phyloP scores from a whole-genome alignment of 23 tunicate genomes.

The Corella eumyota region DNA sequence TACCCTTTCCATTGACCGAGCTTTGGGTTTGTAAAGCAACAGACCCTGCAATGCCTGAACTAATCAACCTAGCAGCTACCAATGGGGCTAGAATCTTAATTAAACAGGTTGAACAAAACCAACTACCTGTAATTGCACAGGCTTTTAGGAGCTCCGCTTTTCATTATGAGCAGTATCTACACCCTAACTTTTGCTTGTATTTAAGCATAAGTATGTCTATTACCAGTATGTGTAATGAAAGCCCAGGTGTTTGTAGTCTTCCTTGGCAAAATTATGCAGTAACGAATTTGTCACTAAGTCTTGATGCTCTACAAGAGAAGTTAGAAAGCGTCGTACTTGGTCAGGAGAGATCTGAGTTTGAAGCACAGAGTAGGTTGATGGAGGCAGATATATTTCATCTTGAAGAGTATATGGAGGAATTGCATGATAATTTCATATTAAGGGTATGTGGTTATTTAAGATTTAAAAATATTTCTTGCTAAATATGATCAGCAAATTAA shows the following conservation, averaged over 20 bases:
- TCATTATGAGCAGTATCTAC: neutral
- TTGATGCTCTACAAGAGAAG: constrained; percentile 28
- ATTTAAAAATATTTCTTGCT: too few relatives aligned
- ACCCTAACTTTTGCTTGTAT: constrained; percentile 44
- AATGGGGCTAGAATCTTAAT: constrained; percentile 32
- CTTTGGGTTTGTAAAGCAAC: constrained; percentile 55
- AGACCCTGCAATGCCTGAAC: constrained; percentile 7
- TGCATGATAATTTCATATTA: constrained; percentile 26
- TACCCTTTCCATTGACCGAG: constrained; percentile 14
- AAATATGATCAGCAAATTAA: too few relatives aligned
- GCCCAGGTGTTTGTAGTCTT: constrained; percentile 6
- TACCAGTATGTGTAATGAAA: neutral
- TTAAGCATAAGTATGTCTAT: constrained; percentile 31
- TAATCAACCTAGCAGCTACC: constrained; percentile 14
- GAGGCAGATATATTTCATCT: constrained; percentile 72
- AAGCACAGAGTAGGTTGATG: constrained; percentile 56
- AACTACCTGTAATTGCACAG: neutral
- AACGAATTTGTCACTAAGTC: constrained; percentile 28
- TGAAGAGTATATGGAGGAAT: constrained; percentile 34
- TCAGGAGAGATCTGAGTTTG: constrained; percentile 75
- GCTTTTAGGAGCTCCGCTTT: neutral
- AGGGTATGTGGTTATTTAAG: constrained; percentile 48
- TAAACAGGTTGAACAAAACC: constrained; percentile 30
- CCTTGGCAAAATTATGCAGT: constrained; percentile 26
- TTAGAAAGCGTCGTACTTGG: constrained; percentile 43